phyloP scores from a whole-genome alignment of 37 sponge, comb jelly and placozoan genomes.

The Petrosia ficiformis region DNA sequence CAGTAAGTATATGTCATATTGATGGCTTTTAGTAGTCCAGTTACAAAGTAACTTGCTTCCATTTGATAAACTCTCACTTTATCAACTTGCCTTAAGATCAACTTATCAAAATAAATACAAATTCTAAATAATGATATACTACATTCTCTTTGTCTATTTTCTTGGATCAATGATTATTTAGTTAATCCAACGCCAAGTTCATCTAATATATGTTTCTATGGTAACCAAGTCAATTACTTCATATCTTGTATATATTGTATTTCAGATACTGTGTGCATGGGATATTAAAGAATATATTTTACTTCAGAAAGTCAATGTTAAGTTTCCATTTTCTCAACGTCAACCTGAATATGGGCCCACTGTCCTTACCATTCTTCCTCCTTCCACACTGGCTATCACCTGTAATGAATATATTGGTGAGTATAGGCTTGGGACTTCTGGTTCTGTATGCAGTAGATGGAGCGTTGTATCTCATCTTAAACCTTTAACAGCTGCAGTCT shows the following conservation, averaged over 20 bases:
- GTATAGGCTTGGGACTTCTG: slow-evolving; percentile 34
- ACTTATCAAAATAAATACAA: no score
- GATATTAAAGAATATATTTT: slow-evolving; percentile 79
- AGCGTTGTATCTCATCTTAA: slow-evolving; percentile 20
- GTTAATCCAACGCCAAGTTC: background rate
- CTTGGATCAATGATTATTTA: background rate
- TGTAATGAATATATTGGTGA: slow-evolving; percentile 83
- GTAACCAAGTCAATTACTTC: no score
- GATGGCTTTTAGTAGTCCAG: no score
- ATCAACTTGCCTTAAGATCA: background rate
- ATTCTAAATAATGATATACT: background rate
- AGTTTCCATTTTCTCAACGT: slow-evolving; percentile 83
- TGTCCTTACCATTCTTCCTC: slow-evolving; percentile 22
- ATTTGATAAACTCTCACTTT: no score
- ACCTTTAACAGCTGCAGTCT: slow-evolving; percentile 63
- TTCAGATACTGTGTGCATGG: slow-evolving; percentile 74
- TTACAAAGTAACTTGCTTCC: background rate
- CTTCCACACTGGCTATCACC: slow-evolving; percentile 42
- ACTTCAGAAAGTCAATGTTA: slow-evolving; percentile 70
- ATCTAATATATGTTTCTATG: no score
- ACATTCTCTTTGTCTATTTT: background rate
- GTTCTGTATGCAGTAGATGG: slow-evolving; percentile 3
- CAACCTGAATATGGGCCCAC: slow-evolving; percentile 75
- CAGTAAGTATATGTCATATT: slow-evolving; percentile 36
- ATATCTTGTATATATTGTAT: background rate